Percentiles rank a stretch among this genome's conserved stretches.
Evolutionary conservation across 2,797 vertebrate species (phyloP).

Genomic region (Caiman crocodilus): DNA sequence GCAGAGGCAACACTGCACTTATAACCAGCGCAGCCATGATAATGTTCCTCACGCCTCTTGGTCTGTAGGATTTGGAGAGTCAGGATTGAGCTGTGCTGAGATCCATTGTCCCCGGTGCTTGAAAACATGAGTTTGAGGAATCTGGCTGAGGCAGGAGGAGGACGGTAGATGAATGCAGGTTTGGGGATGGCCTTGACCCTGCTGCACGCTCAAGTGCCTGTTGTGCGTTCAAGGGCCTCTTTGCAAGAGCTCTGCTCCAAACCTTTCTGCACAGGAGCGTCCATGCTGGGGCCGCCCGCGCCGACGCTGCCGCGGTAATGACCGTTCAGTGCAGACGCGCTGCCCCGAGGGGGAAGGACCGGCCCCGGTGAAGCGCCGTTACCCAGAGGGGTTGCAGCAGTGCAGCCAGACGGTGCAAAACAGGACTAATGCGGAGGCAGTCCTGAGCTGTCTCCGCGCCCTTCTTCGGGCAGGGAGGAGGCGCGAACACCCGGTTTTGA

Average conservation of each 20-base stretch:
- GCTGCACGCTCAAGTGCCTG: background rate
- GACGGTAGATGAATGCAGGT: background rate
- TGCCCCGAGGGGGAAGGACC: background rate
- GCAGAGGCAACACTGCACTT: conserved; percentile 35
- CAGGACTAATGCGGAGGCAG: background rate
- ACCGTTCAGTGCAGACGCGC: rapidly evolving
- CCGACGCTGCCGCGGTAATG: background rate
- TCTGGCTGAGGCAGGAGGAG: background rate
- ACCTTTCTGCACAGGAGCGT: background rate
- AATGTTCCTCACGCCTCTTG: conserved; percentile 29
- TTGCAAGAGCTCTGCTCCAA: background rate
- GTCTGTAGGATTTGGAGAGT: conserved; percentile 46
- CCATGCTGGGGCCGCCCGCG: background rate
- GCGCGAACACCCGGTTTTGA: background rate
- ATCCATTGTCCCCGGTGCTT: background rate
- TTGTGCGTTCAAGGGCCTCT: background rate
- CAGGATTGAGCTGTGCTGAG: background rate
- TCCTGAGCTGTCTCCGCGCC: background rate
- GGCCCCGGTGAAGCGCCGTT: background rate
- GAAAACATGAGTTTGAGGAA: background rate
- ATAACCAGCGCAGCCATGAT: conserved; percentile 30
- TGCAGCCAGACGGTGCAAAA: background rate
- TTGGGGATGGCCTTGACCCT: background rate
- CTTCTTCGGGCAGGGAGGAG: background rate
- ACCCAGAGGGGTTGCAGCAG: background rate